Evolutionary conservation across 2,797 vertebrate species (phyloP).

Genomic region (Sebastes diploproa): DNA sequence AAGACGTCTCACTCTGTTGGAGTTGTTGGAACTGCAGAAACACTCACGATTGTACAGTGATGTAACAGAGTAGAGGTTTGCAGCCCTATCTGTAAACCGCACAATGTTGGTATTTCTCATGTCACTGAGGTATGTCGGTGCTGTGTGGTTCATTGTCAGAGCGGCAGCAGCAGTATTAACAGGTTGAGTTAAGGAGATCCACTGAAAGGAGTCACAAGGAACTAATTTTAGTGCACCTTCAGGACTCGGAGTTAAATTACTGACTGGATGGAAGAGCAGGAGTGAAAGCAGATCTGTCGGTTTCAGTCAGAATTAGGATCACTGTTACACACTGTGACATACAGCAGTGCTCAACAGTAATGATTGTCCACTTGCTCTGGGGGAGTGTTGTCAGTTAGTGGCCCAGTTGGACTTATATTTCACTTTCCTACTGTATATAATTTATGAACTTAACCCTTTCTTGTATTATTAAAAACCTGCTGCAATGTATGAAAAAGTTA

Average conservation of each 20-base stretch:
- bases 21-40: not conserved
- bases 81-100: not conserved
- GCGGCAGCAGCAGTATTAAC: not conserved
- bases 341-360: not conserved
- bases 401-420: not conserved
- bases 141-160: not conserved
- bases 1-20: not conserved
- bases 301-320: not conserved
- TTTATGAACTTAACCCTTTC: too few species aligned
- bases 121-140: not conserved
- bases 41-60: not conserved
- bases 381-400: not conserved
- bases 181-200: not conserved
- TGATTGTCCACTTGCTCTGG: not conserved
- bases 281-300: not conserved
- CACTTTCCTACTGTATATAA: not conserved
- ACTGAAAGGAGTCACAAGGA: slow-evolving; percentile 59
- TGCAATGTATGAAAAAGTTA: not conserved
- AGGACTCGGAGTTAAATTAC: slow-evolving; percentile 4
- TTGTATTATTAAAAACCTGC: not conserved
- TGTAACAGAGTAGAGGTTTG: not conserved
- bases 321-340: not conserved
- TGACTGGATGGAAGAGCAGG: not conserved
- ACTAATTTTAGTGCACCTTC: slow-evolving; percentile 29
- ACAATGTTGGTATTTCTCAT: not conserved